Conservation (phyloP, 2,888 invertebrate species). For the Rugalucina vietnamica region DNA sequence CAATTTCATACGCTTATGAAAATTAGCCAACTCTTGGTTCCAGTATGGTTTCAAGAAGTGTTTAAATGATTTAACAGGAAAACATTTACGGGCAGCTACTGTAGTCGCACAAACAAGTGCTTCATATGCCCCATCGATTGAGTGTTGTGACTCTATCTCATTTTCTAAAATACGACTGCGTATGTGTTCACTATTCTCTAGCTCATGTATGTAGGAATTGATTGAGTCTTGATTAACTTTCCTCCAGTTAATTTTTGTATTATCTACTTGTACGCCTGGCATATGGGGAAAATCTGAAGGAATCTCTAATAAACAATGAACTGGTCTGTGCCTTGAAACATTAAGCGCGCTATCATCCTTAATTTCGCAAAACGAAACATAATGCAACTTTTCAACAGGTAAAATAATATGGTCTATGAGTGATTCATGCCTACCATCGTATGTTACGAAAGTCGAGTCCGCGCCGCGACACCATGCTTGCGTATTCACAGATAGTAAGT, state of each 20-base stretch:
- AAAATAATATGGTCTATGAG: constrained; percentile 12
- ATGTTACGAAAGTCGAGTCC: not conserved
- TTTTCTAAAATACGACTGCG: no score
- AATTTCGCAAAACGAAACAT: constrained; percentile 4
- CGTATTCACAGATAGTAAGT: not conserved
- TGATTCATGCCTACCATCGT: not conserved
- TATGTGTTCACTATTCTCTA: not conserved
- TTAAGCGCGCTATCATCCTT: not conserved
- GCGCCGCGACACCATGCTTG: not conserved
- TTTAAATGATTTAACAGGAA: constrained; percentile 7
- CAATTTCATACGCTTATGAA: not conserved
- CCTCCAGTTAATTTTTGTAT: not conserved
- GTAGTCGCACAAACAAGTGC: not conserved
- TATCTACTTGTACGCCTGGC: not conserved
- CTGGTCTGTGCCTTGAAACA: constrained; percentile 18
- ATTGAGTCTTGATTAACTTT: not conserved
- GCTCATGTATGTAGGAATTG: not conserved
- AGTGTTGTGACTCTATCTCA: not conserved
- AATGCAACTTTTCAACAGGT: constrained; percentile 6
- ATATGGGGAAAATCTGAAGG: not conserved
- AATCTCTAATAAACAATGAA: not conserved
- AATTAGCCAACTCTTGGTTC: constrained; percentile 11
- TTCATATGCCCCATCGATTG: constrained; percentile 20
- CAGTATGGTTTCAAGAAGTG: constrained; percentile 24
- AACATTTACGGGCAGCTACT: not conserved